Evolutionary conservation across 2,113 vertebrate species (phyloP).

Genomic region (Tragelaphus buxtoni): DNA sequence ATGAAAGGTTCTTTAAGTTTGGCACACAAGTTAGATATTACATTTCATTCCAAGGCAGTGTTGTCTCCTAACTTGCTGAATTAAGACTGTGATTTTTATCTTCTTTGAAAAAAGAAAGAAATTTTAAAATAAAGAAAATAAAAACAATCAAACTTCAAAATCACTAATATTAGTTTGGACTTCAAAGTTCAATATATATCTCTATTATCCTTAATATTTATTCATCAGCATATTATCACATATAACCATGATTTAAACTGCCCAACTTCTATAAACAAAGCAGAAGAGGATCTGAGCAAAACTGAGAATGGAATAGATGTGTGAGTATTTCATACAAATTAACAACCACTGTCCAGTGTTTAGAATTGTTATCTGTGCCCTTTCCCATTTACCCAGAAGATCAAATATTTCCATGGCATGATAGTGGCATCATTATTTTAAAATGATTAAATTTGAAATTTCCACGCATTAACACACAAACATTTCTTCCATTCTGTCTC

Average conservation of each 20-base stretch:
- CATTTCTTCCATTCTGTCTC: background rate
- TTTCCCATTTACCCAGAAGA: background rate
- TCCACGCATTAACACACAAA: background rate
- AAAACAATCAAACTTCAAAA: background rate
- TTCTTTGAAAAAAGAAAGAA: background rate
- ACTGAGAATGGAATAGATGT: background rate
- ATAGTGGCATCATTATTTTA: background rate
- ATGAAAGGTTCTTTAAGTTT: background rate
- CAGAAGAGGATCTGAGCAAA: background rate
- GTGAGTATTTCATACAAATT: background rate
- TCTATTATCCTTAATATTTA: background rate
- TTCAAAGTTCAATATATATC: background rate
- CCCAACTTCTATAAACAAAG: background rate
- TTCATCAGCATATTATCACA: background rate
- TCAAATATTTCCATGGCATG: background rate
- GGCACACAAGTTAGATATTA: background rate
- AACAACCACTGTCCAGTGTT: background rate
- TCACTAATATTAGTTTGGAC: background rate
- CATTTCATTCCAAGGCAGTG: background rate
- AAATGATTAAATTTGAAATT: background rate
- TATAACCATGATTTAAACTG: background rate
- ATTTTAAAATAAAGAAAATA: background rate
- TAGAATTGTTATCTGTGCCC: background rate
- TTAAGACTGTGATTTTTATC: background rate
- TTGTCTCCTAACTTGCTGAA: background rate